Evolutionary conservation across 2,113 vertebrate species (phyloP).

Genomic region (human): DNA sequence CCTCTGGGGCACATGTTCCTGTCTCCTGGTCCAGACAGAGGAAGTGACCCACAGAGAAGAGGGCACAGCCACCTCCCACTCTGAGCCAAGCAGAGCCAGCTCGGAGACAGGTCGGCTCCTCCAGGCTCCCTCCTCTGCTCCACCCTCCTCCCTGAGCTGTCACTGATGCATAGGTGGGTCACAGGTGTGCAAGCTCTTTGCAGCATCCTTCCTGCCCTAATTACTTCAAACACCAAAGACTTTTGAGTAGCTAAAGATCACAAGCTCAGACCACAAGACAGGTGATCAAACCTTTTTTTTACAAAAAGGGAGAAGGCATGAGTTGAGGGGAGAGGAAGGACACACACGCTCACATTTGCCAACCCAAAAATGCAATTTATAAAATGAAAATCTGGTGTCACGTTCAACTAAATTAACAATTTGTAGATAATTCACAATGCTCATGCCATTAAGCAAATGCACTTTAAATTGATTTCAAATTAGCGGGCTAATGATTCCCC

Average conservation of each 20-base stretch:
- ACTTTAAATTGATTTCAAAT: conserved; percentile 87
- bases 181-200: rapidly evolving
- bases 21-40: neutral
- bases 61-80: neutral
- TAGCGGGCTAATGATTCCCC: conserved; percentile 84
- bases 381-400: conserved; percentile 75
- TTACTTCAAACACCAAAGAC: neutral
- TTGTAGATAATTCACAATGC: conserved; percentile 80
- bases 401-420: conserved; percentile 81
- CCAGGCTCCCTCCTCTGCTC: neutral
- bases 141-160: neutral
- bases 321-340: neutral
- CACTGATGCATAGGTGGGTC: neutral
- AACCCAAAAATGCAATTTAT: conserved; percentile 66
- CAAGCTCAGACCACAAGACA: neutral
- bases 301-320: neutral
- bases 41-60: neutral
- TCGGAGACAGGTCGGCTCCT: neutral
- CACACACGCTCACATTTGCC: neutral
- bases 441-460: conserved; percentile 85
- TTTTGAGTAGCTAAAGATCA: neutral
- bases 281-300: neutral
- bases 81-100: neutral
- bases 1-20: neutral
- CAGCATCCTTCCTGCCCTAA: neutral